Base-by-base conservation (phyloP, 2,888 invertebrate genomes). In the Ichneumoninae sp. region DNA sequence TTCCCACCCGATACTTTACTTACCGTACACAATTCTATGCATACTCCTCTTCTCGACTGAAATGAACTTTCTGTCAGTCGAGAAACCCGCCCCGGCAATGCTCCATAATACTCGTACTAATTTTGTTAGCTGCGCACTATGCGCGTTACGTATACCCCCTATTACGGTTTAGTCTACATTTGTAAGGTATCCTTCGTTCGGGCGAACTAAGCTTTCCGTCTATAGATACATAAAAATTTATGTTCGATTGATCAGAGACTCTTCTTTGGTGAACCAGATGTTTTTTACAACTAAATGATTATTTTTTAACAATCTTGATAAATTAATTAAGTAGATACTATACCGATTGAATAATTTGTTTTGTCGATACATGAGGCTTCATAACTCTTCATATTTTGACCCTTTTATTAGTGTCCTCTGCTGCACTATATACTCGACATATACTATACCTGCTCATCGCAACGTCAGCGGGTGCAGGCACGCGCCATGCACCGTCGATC, bases 101-200 rank as follows among this genome's bases (percentile, higher is more conserved):
- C 69, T 52, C 73, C 36, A 19, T 82, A 69, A 63, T 74, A 75
- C 69, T 75, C 44, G 75, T 81, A 80, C 44, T 87, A 87, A 87
- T 85, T 85, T 86, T 77, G 83, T 87, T 87, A 87, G 85, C 71
- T 54, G 57, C 26, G 70, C 74, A 57, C 80, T 60, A n/a, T 19
- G 40, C 63, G 74, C 63, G 83, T 88, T 87, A 88, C 83, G 88
- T 86, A 75, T 82, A 77, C 81, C 5, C 83, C 88, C 88, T 90
- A 89, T 91, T 90, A 91, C 88, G 88, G 90, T 91, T 91, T 90
- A 90, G 87, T 69, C 89, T 90, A 91, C 87, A 90, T 89, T 88
- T 79, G n/a, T 93, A 92, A 83, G 93, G 93, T 79, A 90, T 93
- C 92, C 40, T 57, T 81, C 26, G 7, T 60, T 22, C 71, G 40